Conservation (phyloP, 1,140 invertebrate genomes). For the Micrasema longulum region DNA sequence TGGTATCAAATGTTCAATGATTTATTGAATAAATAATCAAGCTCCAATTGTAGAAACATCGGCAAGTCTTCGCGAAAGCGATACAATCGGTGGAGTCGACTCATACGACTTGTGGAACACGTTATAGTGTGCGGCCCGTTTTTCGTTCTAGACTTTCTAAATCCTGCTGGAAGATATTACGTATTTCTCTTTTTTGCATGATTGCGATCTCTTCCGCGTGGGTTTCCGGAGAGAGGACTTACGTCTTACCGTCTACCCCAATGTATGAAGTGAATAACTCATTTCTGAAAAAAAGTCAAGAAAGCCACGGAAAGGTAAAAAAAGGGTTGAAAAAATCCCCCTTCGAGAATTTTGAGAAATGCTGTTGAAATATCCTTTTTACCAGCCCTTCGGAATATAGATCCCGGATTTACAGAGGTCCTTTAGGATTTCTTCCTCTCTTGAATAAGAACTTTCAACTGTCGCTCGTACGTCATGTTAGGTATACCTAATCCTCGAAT, state of each 20-base stretch:
- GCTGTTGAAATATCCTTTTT: no score
- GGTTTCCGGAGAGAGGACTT: constrained; percentile 18
- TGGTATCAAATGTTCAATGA: constrained; percentile 31
- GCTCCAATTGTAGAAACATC: constrained; percentile 6
- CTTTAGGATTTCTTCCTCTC: constrained; percentile 42
- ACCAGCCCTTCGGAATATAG: no score
- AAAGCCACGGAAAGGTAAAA: neutral
- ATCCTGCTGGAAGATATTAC: constrained; percentile 4
- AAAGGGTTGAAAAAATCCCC: neutral
- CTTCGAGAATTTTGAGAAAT: neutral
- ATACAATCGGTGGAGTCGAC: no score
- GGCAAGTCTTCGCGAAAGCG: neutral
- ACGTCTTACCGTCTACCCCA: neutral
- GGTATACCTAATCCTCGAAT: constrained; percentile 42
- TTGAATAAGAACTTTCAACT: constrained; percentile 44
- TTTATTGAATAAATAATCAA: constrained; percentile 35
- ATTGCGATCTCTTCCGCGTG: constrained; percentile 29
- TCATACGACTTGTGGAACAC: no score
- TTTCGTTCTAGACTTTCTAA: constrained; percentile 21
- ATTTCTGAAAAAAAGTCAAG: neutral
- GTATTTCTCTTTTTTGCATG: constrained; percentile 20
- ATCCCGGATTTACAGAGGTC: constrained; percentile 5
- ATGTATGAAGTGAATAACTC: constrained; percentile 13
- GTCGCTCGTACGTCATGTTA: no score
- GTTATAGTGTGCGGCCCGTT: neutral